Base-by-base conservation (phyloP, 2,113 vertebrate species). In the Mesoclemmys tuberculata region DNA sequence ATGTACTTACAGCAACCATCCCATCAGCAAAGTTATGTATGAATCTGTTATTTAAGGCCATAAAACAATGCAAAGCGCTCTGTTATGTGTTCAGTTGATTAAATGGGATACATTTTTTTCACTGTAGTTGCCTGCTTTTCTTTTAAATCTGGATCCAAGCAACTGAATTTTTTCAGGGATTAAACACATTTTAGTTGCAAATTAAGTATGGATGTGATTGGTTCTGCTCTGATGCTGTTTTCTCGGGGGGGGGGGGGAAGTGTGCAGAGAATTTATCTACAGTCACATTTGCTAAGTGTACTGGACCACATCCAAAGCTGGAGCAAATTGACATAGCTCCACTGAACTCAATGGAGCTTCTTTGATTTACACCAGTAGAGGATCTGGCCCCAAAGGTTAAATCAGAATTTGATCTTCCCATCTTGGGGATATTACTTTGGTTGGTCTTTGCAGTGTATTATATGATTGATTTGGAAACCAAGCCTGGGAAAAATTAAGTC, bases 51-150 rank as follows among this genome's bases (percentile, higher is more conserved):
- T 82, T 93, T 97, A 86, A 94, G 94, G 94, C 78, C 85, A 89
- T 95, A 97, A 98, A 97, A 13, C 77, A 94, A 82, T 94, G 92
- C 91, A 95, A 95, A 97, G 83, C 87, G 93, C 86, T 95, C 89
- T 96, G 90, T 97, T 97, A 93, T 86, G 46, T 94, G 95, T 97
- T 97, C 84, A 91, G 41, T 97, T 97, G 91, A 97, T 97, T 98
- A 96, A 98, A 98, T 0, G 3, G 90, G 94, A 89, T 97, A 92
- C 95, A 94, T 97, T 98, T 98, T 71, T 96, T 92, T 96, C 93
- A 83, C 90, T 97, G 61, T 79, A 92, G 95, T 98, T 97, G 92
- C 88, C 95, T 93, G 80, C 92, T 95, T 94, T 80, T 78, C 79
- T 94, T 90, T 95, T 68, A 97, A 94, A 91, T 95, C 93, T 95